phyloP scores from a whole-genome alignment of 2,888 invertebrate genomes.

The Papilio protenor region DNA sequence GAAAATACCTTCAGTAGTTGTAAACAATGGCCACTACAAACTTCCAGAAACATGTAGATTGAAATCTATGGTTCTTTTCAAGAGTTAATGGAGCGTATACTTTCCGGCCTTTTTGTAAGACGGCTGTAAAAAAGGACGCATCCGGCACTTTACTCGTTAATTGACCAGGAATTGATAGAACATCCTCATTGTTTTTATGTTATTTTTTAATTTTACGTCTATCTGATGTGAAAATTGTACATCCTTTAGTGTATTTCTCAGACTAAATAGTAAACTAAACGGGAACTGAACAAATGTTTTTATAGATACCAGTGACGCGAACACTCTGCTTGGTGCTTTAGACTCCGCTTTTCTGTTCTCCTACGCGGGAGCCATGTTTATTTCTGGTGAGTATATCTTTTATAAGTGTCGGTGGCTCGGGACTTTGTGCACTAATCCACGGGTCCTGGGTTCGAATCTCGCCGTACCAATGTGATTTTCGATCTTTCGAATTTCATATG shows the following conservation, averaged over 20 bases:
- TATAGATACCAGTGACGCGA: slow-evolving; percentile 86
- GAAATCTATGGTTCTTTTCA: not conserved
- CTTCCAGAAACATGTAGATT: not conserved
- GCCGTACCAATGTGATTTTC: too few species aligned
- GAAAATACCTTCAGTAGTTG: too few species aligned
- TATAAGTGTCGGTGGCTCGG: slow-evolving; percentile 6
- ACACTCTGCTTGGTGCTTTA: slow-evolving; percentile 91
- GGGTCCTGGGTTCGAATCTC: too few species aligned
- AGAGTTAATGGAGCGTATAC: not conserved
- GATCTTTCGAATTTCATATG: too few species aligned
- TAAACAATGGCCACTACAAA: not conserved
- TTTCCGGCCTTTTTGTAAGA: not conserved
- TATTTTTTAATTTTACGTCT: not conserved
- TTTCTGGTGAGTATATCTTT: slow-evolving; percentile 73
- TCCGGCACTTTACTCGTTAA: not conserved
- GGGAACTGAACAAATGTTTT: too few species aligned
- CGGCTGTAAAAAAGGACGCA: not conserved
- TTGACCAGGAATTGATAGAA: not conserved
- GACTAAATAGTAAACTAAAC: too few species aligned
- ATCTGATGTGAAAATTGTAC: not conserved
- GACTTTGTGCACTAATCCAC: too few species aligned
- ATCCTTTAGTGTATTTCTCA: not conserved
- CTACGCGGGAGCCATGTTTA: slow-evolving; percentile 97
- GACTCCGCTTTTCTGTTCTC: slow-evolving; percentile 97
- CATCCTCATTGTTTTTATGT: not conserved